A percentile compares a stretch with the other conserved stretches of the same genome.
Conservation (phyloP, 2,888 invertebrate genomes). For the Limnephilus marmoratus region DNA sequence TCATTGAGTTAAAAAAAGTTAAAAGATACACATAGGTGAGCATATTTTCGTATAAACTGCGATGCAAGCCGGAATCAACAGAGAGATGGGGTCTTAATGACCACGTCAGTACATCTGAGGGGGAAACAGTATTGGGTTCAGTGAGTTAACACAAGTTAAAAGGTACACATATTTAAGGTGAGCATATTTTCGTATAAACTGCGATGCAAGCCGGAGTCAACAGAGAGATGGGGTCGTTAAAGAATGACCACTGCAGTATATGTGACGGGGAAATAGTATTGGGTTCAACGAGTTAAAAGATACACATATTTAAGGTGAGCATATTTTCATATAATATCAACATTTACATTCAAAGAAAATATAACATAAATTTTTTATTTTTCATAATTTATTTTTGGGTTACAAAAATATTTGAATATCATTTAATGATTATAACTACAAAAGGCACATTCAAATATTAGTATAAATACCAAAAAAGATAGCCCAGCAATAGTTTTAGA, state of each 20-base stretch:
- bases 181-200: not conserved
- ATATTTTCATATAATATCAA: constrained; percentile 57
- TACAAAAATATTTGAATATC: constrained; percentile 62
- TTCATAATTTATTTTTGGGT: constrained; percentile 50
- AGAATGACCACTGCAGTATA: not conserved
- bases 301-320: constrained; percentile 49
- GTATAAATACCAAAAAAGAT: constrained; percentile 43
- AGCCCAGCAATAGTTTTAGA: not conserved
- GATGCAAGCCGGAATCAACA: too few relatives aligned
- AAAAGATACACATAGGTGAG: too few relatives aligned
- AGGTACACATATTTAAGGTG: too few relatives aligned
- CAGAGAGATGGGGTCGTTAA: not conserved
- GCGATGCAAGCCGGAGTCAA: not conserved
- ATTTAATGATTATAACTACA: constrained; percentile 57
- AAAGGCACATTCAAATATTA: constrained; percentile 62
- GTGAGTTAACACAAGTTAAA: too few relatives aligned
- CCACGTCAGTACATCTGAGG: too few relatives aligned
- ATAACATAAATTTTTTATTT: constrained; percentile 42
- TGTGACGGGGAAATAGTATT: not conserved
- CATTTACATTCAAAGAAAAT: constrained; percentile 54
- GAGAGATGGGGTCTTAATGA: too few relatives aligned
- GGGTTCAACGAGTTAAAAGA: not conserved
- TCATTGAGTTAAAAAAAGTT: too few relatives aligned
- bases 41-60: too few relatives aligned
- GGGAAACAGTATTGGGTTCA: too few relatives aligned